A percentile compares a stretch with the other conserved stretches of the same genome.
These are phyloP conservation scores for Harpagoxenus sublaevis DNA, from an alignment of 2,888 invertebrate species.

Conservation along the genomic window DNA sequence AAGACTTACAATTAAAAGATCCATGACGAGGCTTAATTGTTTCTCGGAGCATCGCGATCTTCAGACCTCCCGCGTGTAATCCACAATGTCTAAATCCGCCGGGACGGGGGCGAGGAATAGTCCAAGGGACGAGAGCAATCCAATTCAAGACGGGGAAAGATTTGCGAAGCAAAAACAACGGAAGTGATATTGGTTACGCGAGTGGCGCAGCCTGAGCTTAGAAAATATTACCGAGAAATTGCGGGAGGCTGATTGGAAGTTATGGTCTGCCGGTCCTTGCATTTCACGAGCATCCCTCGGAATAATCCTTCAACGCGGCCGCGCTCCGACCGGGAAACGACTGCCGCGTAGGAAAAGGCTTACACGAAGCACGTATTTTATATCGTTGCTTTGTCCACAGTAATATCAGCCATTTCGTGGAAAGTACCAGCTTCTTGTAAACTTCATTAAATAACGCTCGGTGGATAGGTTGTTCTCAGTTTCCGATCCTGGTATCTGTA, in stretches of 20 bases:
- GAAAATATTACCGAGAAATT: conserved; percentile 18
- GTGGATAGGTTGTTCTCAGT: conserved; percentile 4
- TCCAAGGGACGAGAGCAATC: not conserved
- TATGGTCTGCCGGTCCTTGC: conserved; percentile 2
- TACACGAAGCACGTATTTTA: conserved; percentile 3
- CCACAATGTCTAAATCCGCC: not conserved
- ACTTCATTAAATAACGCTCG: conserved; percentile 17
- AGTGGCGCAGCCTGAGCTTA: not conserved
- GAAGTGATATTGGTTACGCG: conserved; percentile 18
- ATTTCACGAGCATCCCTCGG: not conserved
- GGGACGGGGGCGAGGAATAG: not conserved
- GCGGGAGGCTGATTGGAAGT: not conserved
- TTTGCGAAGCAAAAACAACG: not conserved
- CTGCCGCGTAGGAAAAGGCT: not conserved
- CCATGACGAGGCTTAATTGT: conserved; percentile 10
- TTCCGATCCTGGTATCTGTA: conserved; percentile 1
- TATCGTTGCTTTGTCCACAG: not conserved
- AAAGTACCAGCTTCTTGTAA: not conserved
- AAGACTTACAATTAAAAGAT: not conserved
- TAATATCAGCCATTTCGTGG: conserved; percentile 29
- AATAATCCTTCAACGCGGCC: not conserved
- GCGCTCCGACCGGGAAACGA: not conserved
- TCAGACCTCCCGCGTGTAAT: not conserved
- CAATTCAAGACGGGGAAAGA: not conserved
- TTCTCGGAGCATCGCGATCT: not conserved